Percentiles rank a stretch among this genome's conserved stretches.
These are phyloP conservation scores for Cyclina sinensis DNA, from an alignment of 1,140 invertebrate genomes.

Conservation along the genomic window DNA sequence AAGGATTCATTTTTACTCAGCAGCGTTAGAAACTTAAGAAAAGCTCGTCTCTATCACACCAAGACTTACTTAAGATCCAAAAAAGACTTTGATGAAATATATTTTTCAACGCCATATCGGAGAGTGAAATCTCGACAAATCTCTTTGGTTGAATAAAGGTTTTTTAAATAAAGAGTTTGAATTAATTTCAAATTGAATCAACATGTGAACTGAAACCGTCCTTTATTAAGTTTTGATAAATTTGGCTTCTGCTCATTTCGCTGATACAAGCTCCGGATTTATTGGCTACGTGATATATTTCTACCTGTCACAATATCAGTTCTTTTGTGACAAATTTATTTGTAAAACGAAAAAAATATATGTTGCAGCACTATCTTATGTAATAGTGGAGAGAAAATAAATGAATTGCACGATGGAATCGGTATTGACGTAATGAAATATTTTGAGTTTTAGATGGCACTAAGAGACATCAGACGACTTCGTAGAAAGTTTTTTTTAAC, in stretches of 20 bases:
- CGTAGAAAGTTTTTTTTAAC: no score
- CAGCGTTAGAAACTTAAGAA: neutral
- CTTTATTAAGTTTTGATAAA: constrained; percentile 55
- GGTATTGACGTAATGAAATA: no score
- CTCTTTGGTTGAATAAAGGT: constrained; percentile 42
- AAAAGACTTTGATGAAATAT: neutral
- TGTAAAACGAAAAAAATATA: neutral
- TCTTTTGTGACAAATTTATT: constrained; percentile 3
- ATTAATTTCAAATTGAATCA: constrained; percentile 65
- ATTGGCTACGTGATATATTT: neutral
- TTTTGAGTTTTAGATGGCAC: no score
- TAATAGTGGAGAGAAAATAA: neutral
- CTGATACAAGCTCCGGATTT: constrained; percentile 1
- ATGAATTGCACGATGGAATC: neutral
- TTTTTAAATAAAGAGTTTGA: constrained; percentile 54
- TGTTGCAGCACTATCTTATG: neutral
- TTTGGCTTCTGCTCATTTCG: neutral
- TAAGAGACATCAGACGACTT: no score
- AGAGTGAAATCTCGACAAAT: constrained; percentile 36
- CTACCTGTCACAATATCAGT: neutral
- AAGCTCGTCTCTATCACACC: neutral
- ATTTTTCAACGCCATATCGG: neutral
- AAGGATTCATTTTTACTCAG: no score
- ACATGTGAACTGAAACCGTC: constrained; percentile 39
- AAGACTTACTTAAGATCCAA: constrained; percentile 1